Conservation (phyloP, 2,113 vertebrate species). For the Pachycephala philippinensis region DNA sequence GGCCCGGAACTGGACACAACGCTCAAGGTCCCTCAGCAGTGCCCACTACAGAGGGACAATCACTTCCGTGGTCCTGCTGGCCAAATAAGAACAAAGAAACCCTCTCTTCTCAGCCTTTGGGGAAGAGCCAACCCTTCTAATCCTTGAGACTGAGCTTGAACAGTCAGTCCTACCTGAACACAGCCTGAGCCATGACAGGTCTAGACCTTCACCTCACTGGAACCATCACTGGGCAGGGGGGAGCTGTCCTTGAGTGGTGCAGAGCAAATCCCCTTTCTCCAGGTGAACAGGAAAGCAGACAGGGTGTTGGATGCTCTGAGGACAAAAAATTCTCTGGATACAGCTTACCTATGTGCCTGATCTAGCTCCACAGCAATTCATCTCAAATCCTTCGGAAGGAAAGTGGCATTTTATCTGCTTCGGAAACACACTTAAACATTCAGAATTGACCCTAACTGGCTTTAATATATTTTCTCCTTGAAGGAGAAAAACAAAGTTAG, state of each 20-base stretch:
- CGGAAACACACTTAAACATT: neutral
- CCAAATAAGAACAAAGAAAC: neutral
- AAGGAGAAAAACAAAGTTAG: neutral
- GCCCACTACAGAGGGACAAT: too few relatives aligned
- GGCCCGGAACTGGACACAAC: neutral
- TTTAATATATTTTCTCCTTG: neutral
- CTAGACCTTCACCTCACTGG: neutral
- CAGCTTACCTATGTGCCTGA: neutral
- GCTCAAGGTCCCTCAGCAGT: neutral
- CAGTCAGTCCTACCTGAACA: neutral
- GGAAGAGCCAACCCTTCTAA: neutral
- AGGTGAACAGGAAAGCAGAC: rapidly evolving
- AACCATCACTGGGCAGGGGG: neutral
- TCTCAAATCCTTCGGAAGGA: neutral
- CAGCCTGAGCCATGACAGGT: rapidly evolving
- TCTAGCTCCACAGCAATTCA: rapidly evolving
- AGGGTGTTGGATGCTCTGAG: neutral
- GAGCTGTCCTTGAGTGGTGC: rapidly evolving
- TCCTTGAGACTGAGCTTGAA: neutral
- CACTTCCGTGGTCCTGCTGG: too few relatives aligned
- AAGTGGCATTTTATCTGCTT: neutral
- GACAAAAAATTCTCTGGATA: neutral
- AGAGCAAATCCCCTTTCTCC: neutral
- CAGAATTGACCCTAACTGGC: neutral
- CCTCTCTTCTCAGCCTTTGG: rapidly evolving